phyloP scores from a whole-genome alignment of 2,888 invertebrate species.

The Molorchus minor region DNA sequence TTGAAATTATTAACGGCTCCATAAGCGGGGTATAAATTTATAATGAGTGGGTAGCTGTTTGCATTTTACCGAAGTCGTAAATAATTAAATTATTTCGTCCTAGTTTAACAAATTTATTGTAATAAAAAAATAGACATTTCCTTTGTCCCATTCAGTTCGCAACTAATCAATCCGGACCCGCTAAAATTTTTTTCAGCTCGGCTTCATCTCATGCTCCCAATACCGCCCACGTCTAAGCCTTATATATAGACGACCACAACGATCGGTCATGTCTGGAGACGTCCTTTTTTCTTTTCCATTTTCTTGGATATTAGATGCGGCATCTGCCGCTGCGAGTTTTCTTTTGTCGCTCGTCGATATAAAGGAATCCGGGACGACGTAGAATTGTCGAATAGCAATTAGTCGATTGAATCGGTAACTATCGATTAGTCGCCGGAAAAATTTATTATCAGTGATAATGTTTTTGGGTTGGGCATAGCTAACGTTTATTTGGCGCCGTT shows the following conservation, averaged over 20 bases:
- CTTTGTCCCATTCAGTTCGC: not conserved
- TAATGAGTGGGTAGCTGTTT: too few relatives aligned
- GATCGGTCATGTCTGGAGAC: slow-evolving; percentile 13
- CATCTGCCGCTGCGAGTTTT: slow-evolving; percentile 14
- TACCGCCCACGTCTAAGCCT: slow-evolving; percentile 6
- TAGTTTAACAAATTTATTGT: too few relatives aligned
- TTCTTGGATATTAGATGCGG: slow-evolving; percentile 4
- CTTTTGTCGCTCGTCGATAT: slow-evolving; percentile 16
- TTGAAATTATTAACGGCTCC: too few relatives aligned
- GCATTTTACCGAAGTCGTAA: too few relatives aligned
- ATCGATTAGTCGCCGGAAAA: too few relatives aligned
- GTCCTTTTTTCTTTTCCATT: slow-evolving; percentile 11
- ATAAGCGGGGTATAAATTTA: too few relatives aligned
- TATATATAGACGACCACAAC: not conserved
- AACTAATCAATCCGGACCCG: slow-evolving; percentile 8
- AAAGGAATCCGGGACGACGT: not conserved
- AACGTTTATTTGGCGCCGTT: too few relatives aligned
- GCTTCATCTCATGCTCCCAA: slow-evolving; percentile 8
- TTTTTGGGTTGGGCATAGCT: too few relatives aligned
- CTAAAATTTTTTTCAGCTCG: not conserved
- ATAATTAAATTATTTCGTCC: too few relatives aligned
- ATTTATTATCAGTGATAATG: too few relatives aligned
- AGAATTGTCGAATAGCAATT: not conserved
- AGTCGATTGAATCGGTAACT: too few relatives aligned
- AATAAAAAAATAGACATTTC: too few relatives aligned